These are phyloP conservation scores for Scaeva pyrastri DNA, from an alignment of 2,888 invertebrate genomes.

Conservation along the genomic window DNA sequence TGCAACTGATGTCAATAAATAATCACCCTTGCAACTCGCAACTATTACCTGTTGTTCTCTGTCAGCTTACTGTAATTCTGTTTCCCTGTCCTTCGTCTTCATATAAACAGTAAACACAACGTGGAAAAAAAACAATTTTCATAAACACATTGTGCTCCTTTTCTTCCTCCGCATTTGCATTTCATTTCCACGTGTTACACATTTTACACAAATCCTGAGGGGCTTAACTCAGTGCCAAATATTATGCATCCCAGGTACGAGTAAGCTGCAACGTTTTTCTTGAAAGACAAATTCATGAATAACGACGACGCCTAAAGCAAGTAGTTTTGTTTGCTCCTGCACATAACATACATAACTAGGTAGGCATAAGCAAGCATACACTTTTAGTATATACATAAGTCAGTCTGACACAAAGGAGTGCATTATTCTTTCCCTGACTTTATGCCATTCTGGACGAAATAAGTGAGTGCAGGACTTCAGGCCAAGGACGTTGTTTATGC, in stretches of 20 bases:
- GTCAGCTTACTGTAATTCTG: not conserved
- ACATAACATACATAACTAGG: no score
- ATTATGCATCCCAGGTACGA: not conserved
- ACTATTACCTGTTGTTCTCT: slow-evolving; percentile 1
- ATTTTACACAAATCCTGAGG: slow-evolving; percentile 23
- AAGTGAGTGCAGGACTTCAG: slow-evolving; percentile 57
- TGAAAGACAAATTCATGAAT: slow-evolving; percentile 43
- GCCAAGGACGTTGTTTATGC: slow-evolving; percentile 55
- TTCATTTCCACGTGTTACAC: slow-evolving; percentile 45
- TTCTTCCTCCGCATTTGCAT: slow-evolving; percentile 43
- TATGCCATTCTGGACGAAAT: slow-evolving; percentile 46
- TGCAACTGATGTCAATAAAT: not conserved
- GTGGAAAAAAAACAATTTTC: not conserved
- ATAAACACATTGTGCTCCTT: slow-evolving; percentile 4
- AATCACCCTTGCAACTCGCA: not conserved
- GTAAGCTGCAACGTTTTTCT: slow-evolving; percentile 20
- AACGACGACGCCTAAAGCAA: slow-evolving; percentile 36
- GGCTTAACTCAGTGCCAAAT: slow-evolving; percentile 42
- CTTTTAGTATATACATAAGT: not conserved
- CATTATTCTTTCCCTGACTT: slow-evolving; percentile 52
- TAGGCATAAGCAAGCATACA: not conserved
- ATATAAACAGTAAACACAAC: not conserved
- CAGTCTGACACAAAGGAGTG: slow-evolving; percentile 53
- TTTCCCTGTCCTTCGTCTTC: not conserved
- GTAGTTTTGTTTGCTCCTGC: not conserved